These are phyloP conservation scores for Neolamprologus longior DNA, from an alignment of 2,113 vertebrate genomes.

Conservation along the genomic window DNA sequence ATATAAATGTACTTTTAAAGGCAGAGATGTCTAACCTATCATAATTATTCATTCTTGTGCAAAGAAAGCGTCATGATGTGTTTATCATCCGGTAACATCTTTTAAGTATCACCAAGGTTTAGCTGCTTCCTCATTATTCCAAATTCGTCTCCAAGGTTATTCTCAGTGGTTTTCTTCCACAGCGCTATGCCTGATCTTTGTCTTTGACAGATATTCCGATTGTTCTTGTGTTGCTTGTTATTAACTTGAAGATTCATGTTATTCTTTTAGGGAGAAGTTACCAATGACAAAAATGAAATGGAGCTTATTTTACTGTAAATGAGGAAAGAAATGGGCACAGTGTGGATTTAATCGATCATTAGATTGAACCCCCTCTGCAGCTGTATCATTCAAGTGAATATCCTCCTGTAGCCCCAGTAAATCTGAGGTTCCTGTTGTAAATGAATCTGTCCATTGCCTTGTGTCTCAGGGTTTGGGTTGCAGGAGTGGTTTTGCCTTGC, in stretches of 20 bases:
- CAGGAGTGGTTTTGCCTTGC: neutral
- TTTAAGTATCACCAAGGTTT: constrained; percentile 33
- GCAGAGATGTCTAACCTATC: neutral
- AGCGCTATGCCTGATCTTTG: neutral
- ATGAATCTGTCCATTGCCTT: constrained; percentile 68
- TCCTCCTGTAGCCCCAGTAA: constrained; percentile 47
- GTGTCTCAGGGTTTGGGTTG: constrained; percentile 18
- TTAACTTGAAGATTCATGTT: neutral
- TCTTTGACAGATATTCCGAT: constrained; percentile 20
- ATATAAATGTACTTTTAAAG: constrained; percentile 15
- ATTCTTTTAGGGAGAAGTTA: neutral
- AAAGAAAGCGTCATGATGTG: neutral
- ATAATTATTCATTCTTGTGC: constrained; percentile 27
- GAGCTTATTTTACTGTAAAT: constrained; percentile 68
- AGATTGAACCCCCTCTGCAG: constrained; percentile 25
- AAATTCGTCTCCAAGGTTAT: constrained; percentile 34
- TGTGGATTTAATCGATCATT: constrained; percentile 57
- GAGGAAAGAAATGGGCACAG: constrained; percentile 41
- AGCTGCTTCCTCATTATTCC: constrained; percentile 36
- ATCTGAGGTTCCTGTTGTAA: constrained; percentile 50
- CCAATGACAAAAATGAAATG: constrained; percentile 39
- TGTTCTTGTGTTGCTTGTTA: constrained; percentile 15
- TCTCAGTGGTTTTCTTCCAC: constrained; percentile 18
- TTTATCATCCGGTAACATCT: constrained; percentile 44
- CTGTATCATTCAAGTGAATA: constrained; percentile 56